Evolutionary conservation across 1,140 invertebrate species (phyloP), one percentile per base, ranked within the genome.

Genomic region (Zeugodacus cucurbitae): DNA sequence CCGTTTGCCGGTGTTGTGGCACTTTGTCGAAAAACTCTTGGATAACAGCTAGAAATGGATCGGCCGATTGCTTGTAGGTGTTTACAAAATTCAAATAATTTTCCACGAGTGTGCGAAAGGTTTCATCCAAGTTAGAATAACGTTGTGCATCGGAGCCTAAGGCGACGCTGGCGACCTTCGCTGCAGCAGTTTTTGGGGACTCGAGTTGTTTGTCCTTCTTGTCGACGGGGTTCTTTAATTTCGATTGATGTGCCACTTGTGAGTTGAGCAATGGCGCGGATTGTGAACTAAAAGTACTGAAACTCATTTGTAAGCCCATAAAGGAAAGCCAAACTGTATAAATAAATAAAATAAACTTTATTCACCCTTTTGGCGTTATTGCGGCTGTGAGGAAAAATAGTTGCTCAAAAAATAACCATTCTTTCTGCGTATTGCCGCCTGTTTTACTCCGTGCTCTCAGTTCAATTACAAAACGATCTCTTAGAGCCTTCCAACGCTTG

Each of bases 1-100:
- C 67, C 4, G 32, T 22, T 2, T 7, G 67, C 2, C 32, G 29
- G 20, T n/a, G 67, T 41, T 37, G 67, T 74, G 67, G 67, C 34
- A 74, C 67, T 74, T 74, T 74, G 14, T 74, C 67, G 34, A 74
- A 74, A 22, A 74, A 74, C n/a, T 74, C 67, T 74, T 74, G 67
- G 20, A 74, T 74, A 20, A 74, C 67, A 74, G 20, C 34, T 4
- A 74, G 34, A 22, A 74, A 74, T 37, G 67, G 67, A 74, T 74
- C 67, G 17, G 67, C 67, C 17, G 67, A 37, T 20, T 74, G 67
- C 14, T 37, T 74, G 34, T 74, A 37, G 14, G 32, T 37, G 22
- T 74, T 74, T 74, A 74, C 6, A 41, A 74, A 41, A 22, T 74
- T 74, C 17, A 41, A 74, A 74, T 74, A n/a, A 37, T 74, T 74